Base-by-base conservation (phyloP, 2,888 invertebrate species). In the Scaptomyza caliginosa region DNA sequence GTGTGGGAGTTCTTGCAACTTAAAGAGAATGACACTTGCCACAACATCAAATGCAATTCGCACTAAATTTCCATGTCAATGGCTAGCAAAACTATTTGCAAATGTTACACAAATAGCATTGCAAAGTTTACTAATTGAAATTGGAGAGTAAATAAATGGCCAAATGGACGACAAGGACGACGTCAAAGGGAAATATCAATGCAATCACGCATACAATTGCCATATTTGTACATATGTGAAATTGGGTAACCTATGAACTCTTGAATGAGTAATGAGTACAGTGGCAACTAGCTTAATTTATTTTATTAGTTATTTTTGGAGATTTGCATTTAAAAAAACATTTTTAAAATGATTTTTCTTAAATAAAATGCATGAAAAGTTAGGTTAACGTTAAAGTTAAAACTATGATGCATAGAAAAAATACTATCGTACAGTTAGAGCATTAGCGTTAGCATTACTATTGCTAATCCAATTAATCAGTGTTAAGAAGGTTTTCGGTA, bases 101-200 rank as follows among this genome's bases (percentile, higher is more conserved):
- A 40, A 56, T 71, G 45, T 17, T 40, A 66, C 11, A 45, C 21
- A 50, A 56, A 50, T 38, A 34, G 34, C 16, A 7, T 23, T 38
- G 11, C 13, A 34, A 21, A 2, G 10, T 26, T 17, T 42, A 59
- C 55, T 66, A 66, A 70, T 66, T 70, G 60, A 52, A 32, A 32
- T 23, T 26, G 45, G 1, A n/a, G 2, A 8, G 55, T 6, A 4
- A 32, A 7, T 13, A 16, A 13, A 23, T 21, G 10, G 8, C 4
- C 26, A 38, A 26, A 24, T 26, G 11, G 7, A 26, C 17, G 8
- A 38, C 17, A n/a, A n/a, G 6, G 23, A 48, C 13, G 30, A 8
- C 26, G 26, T 1, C 26, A 39, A 24, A 28, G 10, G 10, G 3
- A 21, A 56, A 51, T 17, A 8, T 51, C 19, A 24, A 56, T 51